phyloP scores from a whole-genome alignment of 92 coral and sea anemone species.

The Palythoa caribaeorum region DNA sequence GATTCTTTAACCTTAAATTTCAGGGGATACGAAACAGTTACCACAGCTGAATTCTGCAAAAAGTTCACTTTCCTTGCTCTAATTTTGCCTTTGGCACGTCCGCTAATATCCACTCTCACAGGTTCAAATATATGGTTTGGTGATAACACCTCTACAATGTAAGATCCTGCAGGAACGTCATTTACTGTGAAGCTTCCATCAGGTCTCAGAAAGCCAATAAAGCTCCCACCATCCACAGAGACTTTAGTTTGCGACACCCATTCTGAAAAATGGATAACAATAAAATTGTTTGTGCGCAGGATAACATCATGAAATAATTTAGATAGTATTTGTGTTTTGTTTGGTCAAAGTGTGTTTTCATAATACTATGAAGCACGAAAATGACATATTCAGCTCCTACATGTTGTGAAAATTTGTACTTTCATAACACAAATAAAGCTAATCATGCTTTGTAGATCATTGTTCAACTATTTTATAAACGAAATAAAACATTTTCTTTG shows the following conservation, averaged over 20 bases:
- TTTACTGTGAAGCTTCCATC: slow-evolving; percentile 93
- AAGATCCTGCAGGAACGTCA: slow-evolving; percentile 94
- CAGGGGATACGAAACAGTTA: slow-evolving; percentile 93
- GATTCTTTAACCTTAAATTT: slow-evolving; percentile 90
- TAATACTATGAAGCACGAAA: too few species aligned
- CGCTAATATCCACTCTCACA: slow-evolving; percentile 96
- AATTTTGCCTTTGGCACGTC: slow-evolving; percentile 93
- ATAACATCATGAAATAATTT: background rate
- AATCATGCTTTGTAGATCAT: too few species aligned
- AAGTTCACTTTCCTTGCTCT: slow-evolving; percentile 98
- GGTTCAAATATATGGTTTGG: slow-evolving; percentile 98
- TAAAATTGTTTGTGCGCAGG: background rate
- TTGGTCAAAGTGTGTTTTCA: too few species aligned
- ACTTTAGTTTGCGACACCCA: slow-evolving; percentile 95
- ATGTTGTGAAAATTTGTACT: too few species aligned
- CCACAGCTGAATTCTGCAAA: slow-evolving; percentile 98
- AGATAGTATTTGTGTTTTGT: too few species aligned
- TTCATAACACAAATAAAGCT: too few species aligned
- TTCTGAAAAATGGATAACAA: slow-evolving; percentile 60
- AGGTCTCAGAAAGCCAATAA: slow-evolving; percentile 88
- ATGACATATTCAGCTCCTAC: too few species aligned
- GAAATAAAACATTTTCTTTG: too few species aligned
- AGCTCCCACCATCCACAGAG: slow-evolving; percentile 91
- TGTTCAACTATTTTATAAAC: too few species aligned
- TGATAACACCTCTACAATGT: slow-evolving; percentile 92